Evolutionary conservation across 2,797 vertebrate species (phyloP), one percentile per base, ranked within the genome.

Genomic region (Propithecus deckenii): DNA sequence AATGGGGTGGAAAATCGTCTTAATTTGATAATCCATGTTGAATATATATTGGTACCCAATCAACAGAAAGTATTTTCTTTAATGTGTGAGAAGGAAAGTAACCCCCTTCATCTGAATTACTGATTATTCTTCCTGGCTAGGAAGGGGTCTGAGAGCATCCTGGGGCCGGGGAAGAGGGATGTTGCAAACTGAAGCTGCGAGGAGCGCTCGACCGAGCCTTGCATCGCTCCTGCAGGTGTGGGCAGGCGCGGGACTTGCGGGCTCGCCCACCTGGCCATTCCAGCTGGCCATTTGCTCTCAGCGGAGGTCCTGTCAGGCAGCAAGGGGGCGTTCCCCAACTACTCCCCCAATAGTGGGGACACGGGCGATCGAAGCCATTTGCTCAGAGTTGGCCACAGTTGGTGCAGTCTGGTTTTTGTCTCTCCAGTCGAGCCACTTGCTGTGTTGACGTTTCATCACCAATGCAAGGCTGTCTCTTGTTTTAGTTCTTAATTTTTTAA

Each of bases 1-100:
- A 97, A 94, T 96, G 91, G 65, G 38, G 79, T 97, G 84, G 94
- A 95, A 98, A 97, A 96, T 89, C 38, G 79, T 80, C 52, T 79
- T 91, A 22, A 85, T 96, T 95, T 92, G 57, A n/a, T 85, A 93
- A 95, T 94, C 75, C 30, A 35, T 87, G 25, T 86, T 94, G 74
- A 76, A 35, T 72, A 28, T 72, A 30, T 72, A 46, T 76, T 86
- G 30, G 74, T 79, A 84, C 4, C 46, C 74, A 71, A 5, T 81
- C 32, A 55, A 95, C 71, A 92, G 90, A 97, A 97, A 91, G 91
- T 59, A 59, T 23, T n/a, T 88, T 90, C 55, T 94, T 72, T 78
- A 87, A 89, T 72, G 71, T 84, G 43, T 20, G 30, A 84, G 23
- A 96, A 90, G 69, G 43, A 95, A 89, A 81, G 32, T 18, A 72